Base-by-base conservation (phyloP, 2,888 invertebrate species). In the Microchrysa polita region DNA sequence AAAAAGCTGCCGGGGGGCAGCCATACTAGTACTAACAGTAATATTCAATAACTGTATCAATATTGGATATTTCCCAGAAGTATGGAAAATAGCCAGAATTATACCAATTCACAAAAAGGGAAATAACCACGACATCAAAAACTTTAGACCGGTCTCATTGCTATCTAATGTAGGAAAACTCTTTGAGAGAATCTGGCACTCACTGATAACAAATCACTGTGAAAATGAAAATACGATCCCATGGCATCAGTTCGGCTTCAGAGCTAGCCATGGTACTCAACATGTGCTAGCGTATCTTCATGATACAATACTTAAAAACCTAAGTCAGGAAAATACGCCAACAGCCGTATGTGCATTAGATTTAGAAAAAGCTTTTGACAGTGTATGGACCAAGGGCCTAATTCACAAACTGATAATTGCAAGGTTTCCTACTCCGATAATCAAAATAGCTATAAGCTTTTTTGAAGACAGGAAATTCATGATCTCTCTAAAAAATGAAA, bases 131-230 rank as follows among this genome's bases (percentile, higher is more conserved):
- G 78, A 79, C 55, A 71, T 76, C 0, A 77, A 76, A 23, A 77
- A 78, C n/a, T 0, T 79, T 77, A n/a, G n/a, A n/a, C 34, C 52
- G 78, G 5, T 79, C 79, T 1, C 76, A 79, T 2, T 77, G 78
- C 0, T 78, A 1, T 74, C 78, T 0, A 63, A 77, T 1, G 18
- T 78, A 0, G 77, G 78, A 1, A 77, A 77, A 34, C 18, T 77
- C 0, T 14, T 73, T 1, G 76, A 75, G 22, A 67, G 22, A 18
- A 0, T 63, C 10, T 16, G 74, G 0, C 18, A 67, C 0, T 14
- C 73, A 22, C 18, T 69, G 0, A 23, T 74, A 10, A 52, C n/a
- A 0, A 0, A n/a, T 18, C 40, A 65, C 5, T 40, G 34, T 12
- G 5, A 48, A 2, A 48, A 73, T 9, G 52, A 42, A 4, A 48